Base-by-base conservation (phyloP, 2,113 vertebrate species). In the Camelus bactrianus region DNA sequence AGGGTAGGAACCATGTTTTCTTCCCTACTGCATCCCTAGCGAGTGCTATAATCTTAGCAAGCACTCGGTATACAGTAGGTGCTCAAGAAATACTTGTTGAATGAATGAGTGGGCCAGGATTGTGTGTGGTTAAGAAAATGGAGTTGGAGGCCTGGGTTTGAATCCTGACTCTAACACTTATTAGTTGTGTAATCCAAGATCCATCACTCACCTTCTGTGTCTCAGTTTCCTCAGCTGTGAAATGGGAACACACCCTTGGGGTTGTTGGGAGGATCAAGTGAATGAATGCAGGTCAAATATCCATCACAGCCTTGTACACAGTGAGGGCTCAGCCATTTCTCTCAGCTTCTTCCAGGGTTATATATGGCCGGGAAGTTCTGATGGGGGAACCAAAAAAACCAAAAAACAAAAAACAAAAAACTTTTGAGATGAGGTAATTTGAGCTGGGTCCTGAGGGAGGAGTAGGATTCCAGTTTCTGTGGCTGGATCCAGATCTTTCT, bases 1-100 rank as follows among this genome's bases (percentile, higher is more conserved):
- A 75, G 28, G 52, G 17, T 2, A 77, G 22, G 11, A 24, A 67
- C 3, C 22, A 30, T 48, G 14, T 80, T 97, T 96, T 56, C 52
- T 42, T 82, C 19, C 67, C 17, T 69, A 11, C 30, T 92, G 28
- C 28, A 80, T 79, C 72, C 30, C 56, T 87, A 65, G 22, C 35
- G 83, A 72, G 73, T 77, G 65, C 24, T 90, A 13, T 46, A 52
- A 19, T 93, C 48, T 64, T 93, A 91, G 73, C 32, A 56, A 79
- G 38, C 32, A n/a, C 24, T 69, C 77, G 12, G 32, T 50, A 42
- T 56, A 46, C 4, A 83, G 8, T 58, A 80, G 52, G 46, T 65
- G 58, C 58, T 90, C 70, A 88, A 15, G 56, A 93, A 87, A 87
- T 80, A 56, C 32, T n/a, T 89, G 76, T 65, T 69, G 79, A 62